Percentiles rank a stretch among this genome's conserved stretches.
Conservation (phyloP, 2,888 invertebrate species). For the Lobophora halterata region DNA sequence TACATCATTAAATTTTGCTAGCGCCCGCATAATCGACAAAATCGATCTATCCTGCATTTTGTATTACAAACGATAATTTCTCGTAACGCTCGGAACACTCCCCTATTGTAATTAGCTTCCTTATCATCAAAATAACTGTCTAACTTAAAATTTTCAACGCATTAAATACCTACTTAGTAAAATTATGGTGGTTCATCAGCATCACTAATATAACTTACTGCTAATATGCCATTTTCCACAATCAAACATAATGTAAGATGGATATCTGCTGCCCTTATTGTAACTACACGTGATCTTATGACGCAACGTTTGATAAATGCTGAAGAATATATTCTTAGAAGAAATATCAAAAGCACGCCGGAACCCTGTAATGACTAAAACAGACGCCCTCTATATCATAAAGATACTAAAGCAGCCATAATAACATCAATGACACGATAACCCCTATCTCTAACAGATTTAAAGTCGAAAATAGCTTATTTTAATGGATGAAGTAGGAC, state of each 20-base stretch:
- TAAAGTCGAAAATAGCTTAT: constrained; percentile 41
- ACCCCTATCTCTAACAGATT: constrained; percentile 29
- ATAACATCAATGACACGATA: constrained; percentile 6
- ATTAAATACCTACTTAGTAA: no score
- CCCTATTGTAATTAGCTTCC: constrained; percentile 31
- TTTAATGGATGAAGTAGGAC: constrained; percentile 40
- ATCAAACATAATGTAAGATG: no score
- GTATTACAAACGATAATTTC: constrained; percentile 46
- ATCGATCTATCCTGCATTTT: constrained; percentile 49
- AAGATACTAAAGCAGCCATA: constrained; percentile 34
- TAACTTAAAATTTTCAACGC: constrained; percentile 1
- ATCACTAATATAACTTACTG: no score
- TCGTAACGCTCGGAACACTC: constrained; percentile 24
- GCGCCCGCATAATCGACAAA: constrained; percentile 56
- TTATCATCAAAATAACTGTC: constrained; percentile 24
- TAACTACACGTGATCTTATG: constrained; percentile 27
- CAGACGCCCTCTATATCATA: constrained; percentile 50
- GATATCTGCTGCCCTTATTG: no score
- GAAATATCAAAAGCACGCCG: constrained; percentile 53
- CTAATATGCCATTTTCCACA: no score
- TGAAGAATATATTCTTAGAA: constrained; percentile 45
- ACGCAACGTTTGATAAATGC: constrained; percentile 26
- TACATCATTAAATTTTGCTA: constrained; percentile 41
- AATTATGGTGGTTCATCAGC: no score
- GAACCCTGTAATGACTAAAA: constrained; percentile 54